Percentiles rank a stretch among this genome's conserved stretches.
phyloP scores from a whole-genome alignment of 2,113 vertebrate species.

The Anarrhichthys ocellatus region DNA sequence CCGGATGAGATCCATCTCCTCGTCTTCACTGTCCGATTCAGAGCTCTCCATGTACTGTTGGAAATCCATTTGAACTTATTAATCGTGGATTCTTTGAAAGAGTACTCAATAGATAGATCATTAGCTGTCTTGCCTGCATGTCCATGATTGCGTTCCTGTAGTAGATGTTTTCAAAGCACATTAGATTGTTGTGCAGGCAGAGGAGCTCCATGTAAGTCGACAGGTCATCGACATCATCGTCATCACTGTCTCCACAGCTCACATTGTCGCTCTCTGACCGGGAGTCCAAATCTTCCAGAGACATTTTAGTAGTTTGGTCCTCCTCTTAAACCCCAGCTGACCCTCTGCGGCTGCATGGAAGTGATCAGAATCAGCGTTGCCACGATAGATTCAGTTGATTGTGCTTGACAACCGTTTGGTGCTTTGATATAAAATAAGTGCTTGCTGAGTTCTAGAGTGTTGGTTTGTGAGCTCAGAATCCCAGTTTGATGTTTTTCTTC shows the following conservation, averaged over 20 bases:
- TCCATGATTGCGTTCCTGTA: not conserved
- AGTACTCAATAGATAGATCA: not conserved
- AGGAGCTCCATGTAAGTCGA: accelerated
- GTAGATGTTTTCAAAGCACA: conserved; percentile 21
- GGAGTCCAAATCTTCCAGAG: not conserved
- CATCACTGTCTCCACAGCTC: accelerated
- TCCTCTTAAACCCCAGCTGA: not conserved
- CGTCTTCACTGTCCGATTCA: accelerated
- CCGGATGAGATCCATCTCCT: not conserved
- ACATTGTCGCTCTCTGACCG: not conserved
- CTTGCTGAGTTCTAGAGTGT: not conserved
- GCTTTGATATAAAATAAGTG: conserved; percentile 44
- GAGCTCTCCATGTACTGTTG: accelerated
- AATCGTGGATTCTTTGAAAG: too few species aligned
- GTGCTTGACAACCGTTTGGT: accelerated
- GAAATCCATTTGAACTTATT: not conserved
- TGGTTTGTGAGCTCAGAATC: not conserved
- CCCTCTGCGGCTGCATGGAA: not conserved
- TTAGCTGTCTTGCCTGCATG: conserved; percentile 4
- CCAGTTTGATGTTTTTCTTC: not conserved
- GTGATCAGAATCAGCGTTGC: not conserved
- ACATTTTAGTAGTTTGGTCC: conserved; percentile 1
- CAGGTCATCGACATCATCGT: accelerated
- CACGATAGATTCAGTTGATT: not conserved
- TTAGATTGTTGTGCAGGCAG: not conserved